These are phyloP conservation scores for Plectropomus leopardus DNA, from an alignment of 2,113 vertebrate genomes.

Conservation along the genomic window DNA sequence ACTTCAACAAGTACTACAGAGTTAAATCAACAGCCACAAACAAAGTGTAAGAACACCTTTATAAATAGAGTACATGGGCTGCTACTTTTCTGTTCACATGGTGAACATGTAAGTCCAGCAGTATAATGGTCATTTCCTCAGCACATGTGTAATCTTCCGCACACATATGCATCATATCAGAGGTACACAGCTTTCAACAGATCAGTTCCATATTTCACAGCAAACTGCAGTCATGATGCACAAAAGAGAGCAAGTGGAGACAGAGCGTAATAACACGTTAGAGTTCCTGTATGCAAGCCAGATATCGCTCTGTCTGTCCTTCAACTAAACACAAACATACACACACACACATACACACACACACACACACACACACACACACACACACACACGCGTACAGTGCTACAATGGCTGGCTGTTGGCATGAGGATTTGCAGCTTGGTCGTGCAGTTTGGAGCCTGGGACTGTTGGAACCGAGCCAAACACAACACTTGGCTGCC, in stretches of 20 bases:
- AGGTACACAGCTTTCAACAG: neutral
- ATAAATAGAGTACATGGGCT: neutral
- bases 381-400: neutral
- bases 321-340: neutral
- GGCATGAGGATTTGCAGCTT: conserved; percentile 7
- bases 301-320: conserved; percentile 10
- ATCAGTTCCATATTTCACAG: neutral
- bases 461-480: neutral
- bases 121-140: neutral
- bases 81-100: neutral
- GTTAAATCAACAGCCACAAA: neutral
- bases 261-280: conserved; percentile 24
- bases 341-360: neutral
- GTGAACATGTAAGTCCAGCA: too few relatives aligned
- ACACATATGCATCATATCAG: neutral
- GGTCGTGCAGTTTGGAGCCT: conserved; percentile 2
- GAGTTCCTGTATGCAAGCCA: conserved; percentile 36
- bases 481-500: neutral
- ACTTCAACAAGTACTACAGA: neutral
- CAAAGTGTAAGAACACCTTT: neutral
- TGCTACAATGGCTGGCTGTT: neutral
- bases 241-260: neutral
- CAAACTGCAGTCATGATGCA: neutral
- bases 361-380: neutral
- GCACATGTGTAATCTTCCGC: neutral